Base-by-base conservation (phyloP, 2,113 vertebrate genomes). In the Prunella himalayana region DNA sequence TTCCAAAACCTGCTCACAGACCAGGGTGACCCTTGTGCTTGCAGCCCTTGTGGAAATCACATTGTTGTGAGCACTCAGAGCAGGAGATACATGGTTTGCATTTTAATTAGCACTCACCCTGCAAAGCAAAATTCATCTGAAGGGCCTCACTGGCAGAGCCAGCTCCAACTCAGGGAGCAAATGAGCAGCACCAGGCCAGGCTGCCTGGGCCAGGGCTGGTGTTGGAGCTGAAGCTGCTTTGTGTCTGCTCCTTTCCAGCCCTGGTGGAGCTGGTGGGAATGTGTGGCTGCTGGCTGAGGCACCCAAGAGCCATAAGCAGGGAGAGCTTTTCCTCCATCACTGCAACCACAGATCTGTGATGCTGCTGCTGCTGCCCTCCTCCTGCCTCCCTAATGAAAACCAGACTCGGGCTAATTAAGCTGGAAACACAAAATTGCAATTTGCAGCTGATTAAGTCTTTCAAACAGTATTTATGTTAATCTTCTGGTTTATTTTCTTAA, bases 381-480 rank as follows among this genome's bases (percentile, higher is more conserved):
- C 31, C 51, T 77, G 2, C 50, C 71, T 41, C 86, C 16, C 79
- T 33, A 70, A 21, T n/a, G 47, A 22, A 79, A 90, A 41, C 13
- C 68, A 61, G 82, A 63, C 79, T 79, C 6, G 7, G 66, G 89
- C 83, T 89, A 83, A 94, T 94, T 69, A 70, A 78, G 56, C 87
- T 84, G 69, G 64, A 91, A 94, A 84, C n/a, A 33, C 18, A 83
- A 84, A 70, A 41, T 47, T 63, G 78, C 84, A 75, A 86, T 94
- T 94, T 81, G 68, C 73, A 81, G 73, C 77, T 86, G 80, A 91
- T 95, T 94, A 95, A 64, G 71, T 81, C 80, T 94, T 96, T 89
- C 93, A 92, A 81, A 82, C 72, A 66, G 33, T 72, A 54, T 94
- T 92, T 77, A 54, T 81, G 68, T 91, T 94, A 88, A 86, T 81